These are phyloP conservation scores for Ophraella communa DNA, from an alignment of 2,888 invertebrate genomes.

Conservation along the genomic window DNA sequence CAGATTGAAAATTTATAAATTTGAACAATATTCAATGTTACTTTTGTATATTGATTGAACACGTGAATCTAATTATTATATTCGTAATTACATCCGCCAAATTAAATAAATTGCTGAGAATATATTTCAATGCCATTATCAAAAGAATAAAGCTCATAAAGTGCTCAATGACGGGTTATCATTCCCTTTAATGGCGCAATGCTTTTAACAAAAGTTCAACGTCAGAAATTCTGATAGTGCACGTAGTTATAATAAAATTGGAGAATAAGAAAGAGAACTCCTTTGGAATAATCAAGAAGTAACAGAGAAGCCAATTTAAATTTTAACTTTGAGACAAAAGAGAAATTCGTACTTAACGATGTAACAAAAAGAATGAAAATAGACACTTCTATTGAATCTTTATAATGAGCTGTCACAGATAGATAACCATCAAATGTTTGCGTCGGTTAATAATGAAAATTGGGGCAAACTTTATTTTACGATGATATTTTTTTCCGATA, in stretches of 20 bases:
- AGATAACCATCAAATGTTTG: constrained; percentile 24
- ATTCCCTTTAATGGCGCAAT: constrained; percentile 20
- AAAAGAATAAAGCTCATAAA: constrained; percentile 17
- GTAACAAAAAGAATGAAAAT: constrained; percentile 21
- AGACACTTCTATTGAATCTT: constrained; percentile 18
- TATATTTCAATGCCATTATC: too few species aligned
- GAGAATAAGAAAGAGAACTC: constrained; percentile 31
- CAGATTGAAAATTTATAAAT: too few species aligned
- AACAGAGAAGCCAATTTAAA: constrained; percentile 33
- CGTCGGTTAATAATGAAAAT: neutral
- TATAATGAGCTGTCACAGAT: constrained; percentile 22
- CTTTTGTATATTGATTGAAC: too few species aligned
- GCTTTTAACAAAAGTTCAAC: constrained; percentile 27
- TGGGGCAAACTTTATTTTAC: neutral
- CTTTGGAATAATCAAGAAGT: constrained; percentile 30
- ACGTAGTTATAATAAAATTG: constrained; percentile 32
- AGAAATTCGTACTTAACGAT: constrained; percentile 22
- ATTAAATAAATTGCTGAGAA: too few species aligned
- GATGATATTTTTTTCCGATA: too few species aligned
- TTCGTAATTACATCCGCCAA: too few species aligned
- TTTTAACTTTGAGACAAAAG: constrained; percentile 31
- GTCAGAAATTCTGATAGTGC: constrained; percentile 31
- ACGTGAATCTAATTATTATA: too few species aligned
- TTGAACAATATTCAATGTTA: too few species aligned
- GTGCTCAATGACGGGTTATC: constrained; percentile 21